A percentile compares a stretch with the other conserved stretches of the same genome.
phyloP scores from a whole-genome alignment of 2,888 invertebrate species.

The Cacoxenus indagator region DNA sequence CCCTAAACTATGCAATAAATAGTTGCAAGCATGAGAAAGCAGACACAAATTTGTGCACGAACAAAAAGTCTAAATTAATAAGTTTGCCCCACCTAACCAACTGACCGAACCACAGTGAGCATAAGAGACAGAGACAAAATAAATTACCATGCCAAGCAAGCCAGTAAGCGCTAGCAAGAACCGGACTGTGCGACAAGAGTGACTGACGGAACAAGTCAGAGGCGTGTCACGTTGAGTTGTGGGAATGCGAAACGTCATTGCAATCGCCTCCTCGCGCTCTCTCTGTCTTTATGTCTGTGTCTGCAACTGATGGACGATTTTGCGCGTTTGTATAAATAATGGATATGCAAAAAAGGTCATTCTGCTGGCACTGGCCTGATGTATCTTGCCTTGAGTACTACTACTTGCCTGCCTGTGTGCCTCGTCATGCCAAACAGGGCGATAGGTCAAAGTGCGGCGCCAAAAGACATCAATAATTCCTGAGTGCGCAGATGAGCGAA shows the following conservation, averaged over 20 bases:
- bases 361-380: constrained; percentile 40
- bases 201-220: not conserved
- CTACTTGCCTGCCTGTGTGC: constrained; percentile 45
- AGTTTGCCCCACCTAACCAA: constrained; percentile 39
- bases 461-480: constrained; percentile 22
- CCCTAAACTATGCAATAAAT: constrained; percentile 26
- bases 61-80: constrained; percentile 63
- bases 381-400: too few relatives aligned
- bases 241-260: not conserved
- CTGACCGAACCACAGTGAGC: not conserved
- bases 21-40: constrained; percentile 29
- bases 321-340: constrained; percentile 18
- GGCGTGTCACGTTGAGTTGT: not conserved
- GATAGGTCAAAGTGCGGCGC: constrained; percentile 21
- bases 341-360: constrained; percentile 18
- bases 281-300: constrained; percentile 32
- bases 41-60: constrained; percentile 61
- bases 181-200: too few relatives aligned
- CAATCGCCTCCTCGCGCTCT: too few relatives aligned
- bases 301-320: constrained; percentile 29
- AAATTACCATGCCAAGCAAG: constrained; percentile 6
- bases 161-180: too few relatives aligned
- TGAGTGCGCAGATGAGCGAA: not conserved
- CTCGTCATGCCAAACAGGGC: constrained; percentile 32
- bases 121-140: not conserved